These are phyloP conservation scores for Flexamia atlantica DNA, from an alignment of 2,888 invertebrate species.

Conservation along the genomic window DNA sequence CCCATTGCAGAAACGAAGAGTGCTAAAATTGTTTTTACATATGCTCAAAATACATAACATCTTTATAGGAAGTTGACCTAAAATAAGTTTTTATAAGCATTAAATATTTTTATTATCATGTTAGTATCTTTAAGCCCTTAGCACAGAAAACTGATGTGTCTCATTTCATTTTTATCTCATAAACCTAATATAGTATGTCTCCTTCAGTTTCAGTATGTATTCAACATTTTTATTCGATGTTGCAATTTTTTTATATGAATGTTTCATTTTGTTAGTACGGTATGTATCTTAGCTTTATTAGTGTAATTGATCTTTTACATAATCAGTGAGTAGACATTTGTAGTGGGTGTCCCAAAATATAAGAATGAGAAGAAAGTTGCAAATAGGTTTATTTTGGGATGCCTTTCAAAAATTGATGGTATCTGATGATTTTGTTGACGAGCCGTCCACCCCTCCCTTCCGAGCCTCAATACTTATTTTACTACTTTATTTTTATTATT, in stretches of 20 bases:
- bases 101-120: conserved; percentile 8
- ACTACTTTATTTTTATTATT: neutral
- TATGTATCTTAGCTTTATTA: conserved; percentile 18
- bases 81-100: conserved; percentile 35
- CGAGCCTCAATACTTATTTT: neutral
- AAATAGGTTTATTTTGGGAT: neutral
- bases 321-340: neutral
- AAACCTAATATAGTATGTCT: conserved; percentile 17
- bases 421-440: neutral
- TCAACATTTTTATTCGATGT: conserved; percentile 21
- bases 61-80: conserved; percentile 26
- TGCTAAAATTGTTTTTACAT: conserved; percentile 37
- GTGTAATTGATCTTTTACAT: conserved; percentile 27
- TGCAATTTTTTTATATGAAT: neutral
- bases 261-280: conserved; percentile 21
- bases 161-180: neutral
- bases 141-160: neutral
- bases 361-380: neutral
- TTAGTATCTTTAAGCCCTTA: conserved; percentile 3
- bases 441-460: conserved; percentile 9
- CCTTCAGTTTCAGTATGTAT: neutral
- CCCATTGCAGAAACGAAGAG: conserved; percentile 22
- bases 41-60: conserved; percentile 22
- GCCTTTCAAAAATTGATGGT: neutral
- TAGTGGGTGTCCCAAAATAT: conserved; percentile 1